Evolutionary conservation across 2,797 vertebrate species (phyloP), one percentile per base, ranked within the genome.

Genomic region (Toxotes lorentzi): DNA sequence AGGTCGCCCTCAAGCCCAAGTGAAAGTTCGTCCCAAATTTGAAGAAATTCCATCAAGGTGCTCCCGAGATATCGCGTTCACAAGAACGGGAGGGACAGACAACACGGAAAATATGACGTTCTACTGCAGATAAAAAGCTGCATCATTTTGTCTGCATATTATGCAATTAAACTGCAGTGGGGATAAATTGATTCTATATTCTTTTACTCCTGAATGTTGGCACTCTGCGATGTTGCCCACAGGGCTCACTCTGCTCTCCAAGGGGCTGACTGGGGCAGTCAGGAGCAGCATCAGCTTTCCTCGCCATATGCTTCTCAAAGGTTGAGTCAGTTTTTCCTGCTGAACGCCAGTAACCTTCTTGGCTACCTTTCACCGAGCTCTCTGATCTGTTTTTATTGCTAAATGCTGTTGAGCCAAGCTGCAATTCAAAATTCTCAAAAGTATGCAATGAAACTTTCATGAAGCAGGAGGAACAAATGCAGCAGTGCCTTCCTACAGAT

Each of bases 281-380:
- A 34, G 47, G 24, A 58, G 35, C 41, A 6, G 53, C 54, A 19
- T 64, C 61, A 77, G 77, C 61, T 62, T 67, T 76, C 34, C 58
- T 23, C 38, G 8, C 50, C 68, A 43, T 70, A 1, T 67, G 47
- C 38, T 70, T 27, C 51, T 40, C 24, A 48, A 56, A 59, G 69
- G 70, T 63, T 78, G 71, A 73, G n/a, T 65, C 75, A n/a, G 5
- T 76, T 57, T 53, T 60, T 79, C 48, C 64, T 66, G 27, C 38
- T 58, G 68, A 58, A 65, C 6, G 12, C 19, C 56, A 4, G 14
- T 5, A 53, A 67, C 70, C 50, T 41, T 53, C 56, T 38, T 19
- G 27, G 50, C 51, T 35, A 19, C 63, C 38, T 65, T 34, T 69
- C 41, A 56, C 32, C 17, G 6, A 10, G 11, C n/a, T 43, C 51